phyloP scores from a whole-genome alignment of 2,797 vertebrate genomes.

The Channallabes apus region DNA sequence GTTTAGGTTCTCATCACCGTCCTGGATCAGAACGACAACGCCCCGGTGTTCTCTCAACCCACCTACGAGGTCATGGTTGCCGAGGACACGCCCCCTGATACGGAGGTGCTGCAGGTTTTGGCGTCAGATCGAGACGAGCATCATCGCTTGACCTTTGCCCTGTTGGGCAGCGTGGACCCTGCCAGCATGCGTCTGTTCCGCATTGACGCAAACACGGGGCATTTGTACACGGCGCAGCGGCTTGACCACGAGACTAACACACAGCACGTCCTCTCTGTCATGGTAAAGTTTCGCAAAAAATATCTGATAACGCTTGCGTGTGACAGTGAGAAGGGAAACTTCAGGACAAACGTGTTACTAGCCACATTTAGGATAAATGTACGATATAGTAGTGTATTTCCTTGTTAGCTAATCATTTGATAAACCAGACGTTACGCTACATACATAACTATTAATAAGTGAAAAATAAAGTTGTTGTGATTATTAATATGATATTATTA shows the following conservation, averaged over 20 bases:
- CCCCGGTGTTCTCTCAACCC: slow-evolving; percentile 89
- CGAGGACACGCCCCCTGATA: slow-evolving; percentile 87
- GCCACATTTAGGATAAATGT: not conserved
- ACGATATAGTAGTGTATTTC: not conserved
- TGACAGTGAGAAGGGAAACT: not conserved
- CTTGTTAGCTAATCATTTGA: not conserved
- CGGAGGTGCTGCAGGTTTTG: slow-evolving; percentile 89
- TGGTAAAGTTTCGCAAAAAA: slow-evolving; percentile 73
- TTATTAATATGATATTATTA: no score
- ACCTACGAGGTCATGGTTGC: slow-evolving; percentile 89
- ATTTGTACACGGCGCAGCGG: slow-evolving; percentile 84
- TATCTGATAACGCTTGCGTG: not conserved
- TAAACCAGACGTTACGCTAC: no score
- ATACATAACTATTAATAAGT: no score
- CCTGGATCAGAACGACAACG: slow-evolving; percentile 94
- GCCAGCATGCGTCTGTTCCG: slow-evolving; percentile 88
- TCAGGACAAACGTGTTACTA: not conserved
- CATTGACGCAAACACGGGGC: slow-evolving; percentile 83
- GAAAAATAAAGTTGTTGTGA: no score
- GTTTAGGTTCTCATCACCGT: slow-evolving; percentile 88
- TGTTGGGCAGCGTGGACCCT: slow-evolving; percentile 91
- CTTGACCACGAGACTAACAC: slow-evolving; percentile 92
- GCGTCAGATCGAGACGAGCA: slow-evolving; percentile 91
- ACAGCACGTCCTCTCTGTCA: slow-evolving; percentile 91
- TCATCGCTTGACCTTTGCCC: slow-evolving; percentile 85